These are phyloP conservation scores for Apis dorsata DNA, from an alignment of 1,140 invertebrate species.

Conservation along the genomic window DNA sequence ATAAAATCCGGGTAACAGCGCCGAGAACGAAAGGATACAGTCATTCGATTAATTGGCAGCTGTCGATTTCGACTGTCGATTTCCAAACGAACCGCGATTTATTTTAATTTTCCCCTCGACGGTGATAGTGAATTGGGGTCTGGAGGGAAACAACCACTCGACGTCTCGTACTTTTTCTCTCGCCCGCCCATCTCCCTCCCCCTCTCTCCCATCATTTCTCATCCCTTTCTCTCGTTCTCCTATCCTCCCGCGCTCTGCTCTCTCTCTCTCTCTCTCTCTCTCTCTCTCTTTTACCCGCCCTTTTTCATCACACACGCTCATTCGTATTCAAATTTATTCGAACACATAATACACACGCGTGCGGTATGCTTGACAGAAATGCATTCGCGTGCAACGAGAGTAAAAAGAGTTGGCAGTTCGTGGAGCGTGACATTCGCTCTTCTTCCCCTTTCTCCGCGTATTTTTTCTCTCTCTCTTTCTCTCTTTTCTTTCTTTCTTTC, in stretches of 20 bases:
- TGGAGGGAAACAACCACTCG: constrained; percentile 26
- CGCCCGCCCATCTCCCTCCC: background rate
- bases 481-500: background rate
- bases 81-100: constrained; percentile 27
- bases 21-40: background rate
- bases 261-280: background rate
- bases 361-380: constrained; percentile 62
- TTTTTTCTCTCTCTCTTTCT: constrained; percentile 46
- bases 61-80: constrained; percentile 40
- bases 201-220: background rate
- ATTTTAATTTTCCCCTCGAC: constrained; percentile 50
- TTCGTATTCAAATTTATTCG: constrained; percentile 69
- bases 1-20: constrained; percentile 40
- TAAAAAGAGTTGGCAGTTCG: constrained; percentile 56
- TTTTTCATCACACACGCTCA: constrained; percentile 50
- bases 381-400: constrained; percentile 53
- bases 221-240: background rate
- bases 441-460: constrained; percentile 48
- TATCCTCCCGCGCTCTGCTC: background rate
- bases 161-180: background rate
- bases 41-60: constrained; percentile 57
- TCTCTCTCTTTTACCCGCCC: background rate
- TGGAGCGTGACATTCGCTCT: constrained; percentile 63
- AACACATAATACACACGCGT: constrained; percentile 62
- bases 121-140: constrained; percentile 12